Percentiles rank a stretch among this genome's conserved stretches.
These are phyloP conservation scores for Mythimna impura DNA, from an alignment of 2,888 invertebrate genomes.

Conservation along the genomic window DNA sequence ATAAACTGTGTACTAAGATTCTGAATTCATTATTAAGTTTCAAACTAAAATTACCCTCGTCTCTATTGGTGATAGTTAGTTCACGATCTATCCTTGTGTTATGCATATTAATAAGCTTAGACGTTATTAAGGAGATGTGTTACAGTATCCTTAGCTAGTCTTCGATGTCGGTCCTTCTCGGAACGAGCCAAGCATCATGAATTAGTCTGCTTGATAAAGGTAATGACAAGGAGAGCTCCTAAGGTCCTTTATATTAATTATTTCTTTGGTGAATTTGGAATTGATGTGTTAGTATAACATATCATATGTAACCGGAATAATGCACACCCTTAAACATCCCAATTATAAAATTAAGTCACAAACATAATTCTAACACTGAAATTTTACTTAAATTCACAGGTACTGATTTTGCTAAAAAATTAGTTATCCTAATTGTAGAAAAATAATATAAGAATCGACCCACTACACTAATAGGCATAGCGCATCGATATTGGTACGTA, in stretches of 20 bases:
- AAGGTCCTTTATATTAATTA: constrained; percentile 42
- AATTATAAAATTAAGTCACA: too few relatives aligned
- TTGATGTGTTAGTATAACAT: constrained; percentile 2
- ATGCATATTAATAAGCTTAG: constrained; percentile 86
- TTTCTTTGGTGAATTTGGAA: constrained; percentile 32
- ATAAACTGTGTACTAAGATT: constrained; percentile 82
- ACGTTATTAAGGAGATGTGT: constrained; percentile 80
- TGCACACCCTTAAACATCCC: too few relatives aligned
- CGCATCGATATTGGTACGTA: background rate
- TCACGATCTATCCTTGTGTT: constrained; percentile 80
- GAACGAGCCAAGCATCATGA: constrained; percentile 66
- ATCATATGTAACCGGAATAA: too few relatives aligned
- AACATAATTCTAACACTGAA: too few relatives aligned
- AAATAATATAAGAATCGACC: too few relatives aligned
- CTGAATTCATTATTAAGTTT: constrained; percentile 87
- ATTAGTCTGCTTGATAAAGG: constrained; percentile 57
- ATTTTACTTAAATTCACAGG: too few relatives aligned
- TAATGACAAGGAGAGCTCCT: constrained; percentile 26
- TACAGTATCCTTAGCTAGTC: constrained; percentile 54
- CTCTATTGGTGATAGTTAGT: constrained; percentile 81
- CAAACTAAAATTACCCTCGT: constrained; percentile 79
- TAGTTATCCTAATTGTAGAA: too few relatives aligned
- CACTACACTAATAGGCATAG: too few relatives aligned
- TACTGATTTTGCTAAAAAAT: too few relatives aligned
- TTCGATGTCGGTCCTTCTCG: constrained; percentile 61